These are phyloP conservation scores for Eretmodus cyanostictus DNA, from an alignment of 2,113 vertebrate species.

Conservation along the genomic window DNA sequence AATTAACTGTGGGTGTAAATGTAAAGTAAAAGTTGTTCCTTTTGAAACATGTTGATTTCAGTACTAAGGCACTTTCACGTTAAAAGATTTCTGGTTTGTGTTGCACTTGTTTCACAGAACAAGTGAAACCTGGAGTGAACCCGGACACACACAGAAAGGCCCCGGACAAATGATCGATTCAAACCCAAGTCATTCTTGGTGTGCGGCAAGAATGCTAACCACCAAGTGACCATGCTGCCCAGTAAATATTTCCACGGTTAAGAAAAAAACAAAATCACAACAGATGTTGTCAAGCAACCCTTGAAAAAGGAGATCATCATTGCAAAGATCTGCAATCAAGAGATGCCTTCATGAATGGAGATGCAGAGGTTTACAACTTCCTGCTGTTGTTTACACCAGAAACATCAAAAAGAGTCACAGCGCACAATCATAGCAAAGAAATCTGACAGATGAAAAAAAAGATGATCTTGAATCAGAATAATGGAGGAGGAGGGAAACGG, in stretches of 20 bases:
- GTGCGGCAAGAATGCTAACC: neutral
- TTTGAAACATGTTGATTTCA: neutral
- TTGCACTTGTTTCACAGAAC: neutral
- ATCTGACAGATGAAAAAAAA: rapidly evolving
- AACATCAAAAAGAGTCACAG: neutral
- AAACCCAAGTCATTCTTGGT: neutral
- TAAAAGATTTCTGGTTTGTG: neutral
- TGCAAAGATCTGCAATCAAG: neutral
- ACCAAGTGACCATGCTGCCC: neutral
- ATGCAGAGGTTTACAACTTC: neutral
- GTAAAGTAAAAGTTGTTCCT: neutral
- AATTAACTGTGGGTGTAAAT: neutral
- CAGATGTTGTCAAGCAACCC: neutral
- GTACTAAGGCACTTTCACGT: rapidly evolving
- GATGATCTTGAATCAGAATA: neutral
- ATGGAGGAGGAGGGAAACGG: rapidly evolving
- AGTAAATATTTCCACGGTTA: neutral
- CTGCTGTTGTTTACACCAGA: neutral
- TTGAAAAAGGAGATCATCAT: neutral
- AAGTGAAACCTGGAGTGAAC: neutral
- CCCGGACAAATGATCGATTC: rapidly evolving
- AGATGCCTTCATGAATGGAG: neutral
- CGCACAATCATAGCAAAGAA: neutral
- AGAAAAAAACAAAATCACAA: rapidly evolving
- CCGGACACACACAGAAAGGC: rapidly evolving